Conservation (phyloP, 1,140 invertebrate genomes). For the Scaptomyza montana region DNA sequence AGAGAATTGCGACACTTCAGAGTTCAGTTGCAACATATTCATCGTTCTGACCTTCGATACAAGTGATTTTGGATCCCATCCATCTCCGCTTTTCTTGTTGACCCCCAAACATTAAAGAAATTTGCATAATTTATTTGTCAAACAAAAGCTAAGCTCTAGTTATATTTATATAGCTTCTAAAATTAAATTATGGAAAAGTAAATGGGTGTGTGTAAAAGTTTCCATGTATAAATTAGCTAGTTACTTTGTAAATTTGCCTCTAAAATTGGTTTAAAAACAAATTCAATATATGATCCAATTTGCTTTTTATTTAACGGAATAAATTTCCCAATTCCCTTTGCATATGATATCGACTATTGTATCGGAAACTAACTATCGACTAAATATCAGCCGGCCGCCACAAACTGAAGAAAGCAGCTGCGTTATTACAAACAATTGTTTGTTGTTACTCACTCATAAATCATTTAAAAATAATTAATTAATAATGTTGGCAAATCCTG, state of each 20-base stretch:
- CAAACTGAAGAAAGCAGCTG: background rate
- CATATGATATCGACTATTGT: background rate
- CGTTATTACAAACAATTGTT: background rate
- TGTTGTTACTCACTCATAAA: too few species aligned
- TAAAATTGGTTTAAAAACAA: too few species aligned
- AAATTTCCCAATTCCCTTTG: background rate
- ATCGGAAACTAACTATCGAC: background rate
- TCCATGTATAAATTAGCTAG: background rate
- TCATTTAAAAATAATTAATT: background rate
- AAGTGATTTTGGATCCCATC: conserved; percentile 17
- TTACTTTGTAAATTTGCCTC: background rate
- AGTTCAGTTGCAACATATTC: conserved; percentile 39
- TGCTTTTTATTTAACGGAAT: background rate
- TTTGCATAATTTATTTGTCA: background rate
- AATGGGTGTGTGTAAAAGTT: background rate
- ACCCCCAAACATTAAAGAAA: conserved; percentile 25
- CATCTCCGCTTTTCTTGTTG: conserved; percentile 24
- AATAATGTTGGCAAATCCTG: conserved; percentile 51
- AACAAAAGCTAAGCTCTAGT: background rate
- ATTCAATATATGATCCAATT: background rate
- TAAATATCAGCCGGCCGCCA: conserved; percentile 10
- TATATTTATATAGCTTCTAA: background rate
- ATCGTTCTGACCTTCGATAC: conserved; percentile 14
- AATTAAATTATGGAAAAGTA: background rate
- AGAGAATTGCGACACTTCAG: conserved; percentile 53